phyloP scores from a whole-genome alignment of 2,888 invertebrate genomes.

The Gordius sp. region DNA sequence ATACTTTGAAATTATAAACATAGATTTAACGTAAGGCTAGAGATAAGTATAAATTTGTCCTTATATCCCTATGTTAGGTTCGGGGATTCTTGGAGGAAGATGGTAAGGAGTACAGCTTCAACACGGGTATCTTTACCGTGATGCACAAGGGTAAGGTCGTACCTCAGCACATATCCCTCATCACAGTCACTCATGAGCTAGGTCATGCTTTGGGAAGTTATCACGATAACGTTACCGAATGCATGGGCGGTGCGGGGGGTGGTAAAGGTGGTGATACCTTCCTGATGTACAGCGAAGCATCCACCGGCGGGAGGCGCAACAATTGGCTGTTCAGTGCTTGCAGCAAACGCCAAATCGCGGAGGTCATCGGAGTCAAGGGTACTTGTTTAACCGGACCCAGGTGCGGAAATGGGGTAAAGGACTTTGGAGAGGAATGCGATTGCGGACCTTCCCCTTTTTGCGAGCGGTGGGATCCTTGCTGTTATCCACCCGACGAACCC shows the following conservation, averaged over 20 bases:
- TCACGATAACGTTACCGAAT: constrained; percentile 21
- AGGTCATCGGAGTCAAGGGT: neutral
- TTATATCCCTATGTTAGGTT: too few species aligned
- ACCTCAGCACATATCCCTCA: constrained; percentile 21
- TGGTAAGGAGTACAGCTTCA: constrained; percentile 21
- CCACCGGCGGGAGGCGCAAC: neutral
- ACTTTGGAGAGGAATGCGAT: constrained; percentile 9
- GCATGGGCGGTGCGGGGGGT: neutral
- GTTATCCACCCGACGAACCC: constrained; percentile 1
- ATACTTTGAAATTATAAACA: too few species aligned
- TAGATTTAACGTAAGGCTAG: too few species aligned
- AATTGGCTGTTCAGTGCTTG: neutral
- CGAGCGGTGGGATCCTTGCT: constrained; percentile 1
- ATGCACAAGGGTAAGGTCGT: constrained; percentile 21
- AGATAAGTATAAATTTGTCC: too few species aligned
- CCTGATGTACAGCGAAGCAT: constrained; percentile 11
- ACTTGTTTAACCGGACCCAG: neutral
- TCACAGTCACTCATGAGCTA: constrained; percentile 24
- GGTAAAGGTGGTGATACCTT: neutral
- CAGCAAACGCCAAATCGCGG: neutral
- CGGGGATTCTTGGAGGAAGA: constrained; percentile 15
- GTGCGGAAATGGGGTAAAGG: neutral
- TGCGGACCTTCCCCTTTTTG: neutral
- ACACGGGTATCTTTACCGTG: constrained; percentile 23
- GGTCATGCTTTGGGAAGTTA: constrained; percentile 26